Base-by-base conservation (phyloP, 2,113 vertebrate genomes). In the Leuciscus idus region DNA sequence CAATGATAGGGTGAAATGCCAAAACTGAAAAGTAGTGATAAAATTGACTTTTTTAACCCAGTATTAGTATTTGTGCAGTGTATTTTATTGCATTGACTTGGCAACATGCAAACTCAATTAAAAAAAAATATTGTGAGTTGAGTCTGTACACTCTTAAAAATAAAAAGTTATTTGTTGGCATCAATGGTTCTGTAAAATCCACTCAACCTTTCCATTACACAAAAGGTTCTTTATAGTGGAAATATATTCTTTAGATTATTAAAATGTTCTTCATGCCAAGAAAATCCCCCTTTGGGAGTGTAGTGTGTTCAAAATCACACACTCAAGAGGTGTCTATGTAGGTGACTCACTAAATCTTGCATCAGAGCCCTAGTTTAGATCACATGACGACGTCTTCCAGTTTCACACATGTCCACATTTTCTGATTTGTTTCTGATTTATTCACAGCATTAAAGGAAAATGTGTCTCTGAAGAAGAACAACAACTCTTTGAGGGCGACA, bases 401-500 rank as follows among this genome's bases (percentile, higher is more conserved):
- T 77, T 52, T 81, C 17, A 78, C 52, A 81, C 12, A 50, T 61
- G 62, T 43, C 57, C 55, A 62, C 36, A 17, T 59, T 12, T 70
- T 66, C 50, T 55, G 17, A 10, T 36, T 30, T 87, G 17, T 66
- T 70, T 66, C 50, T 55, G 17, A 10, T 36, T 30, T 87, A 13
- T 66, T 74, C 11, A 52, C 89, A 95, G 95, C 9, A 50, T 94
- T 76, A 95, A 94, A 59, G 94, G 94, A 90, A 94, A 94, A 90
- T 87, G 78, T 3, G 61, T 95, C 15, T 90, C 89, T 79, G 87
- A 80, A 55, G 93, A 94, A 90, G 94, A 95, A 89, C 73, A 94
- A 89, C 79, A 86, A 68, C 52, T 50, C 85, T 94, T 94, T 46
- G 75, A 13, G 28, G 46, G 57, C 0, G 91, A 94, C 85, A 89